Conservation (phyloP, 2,888 invertebrate genomes). For the Gerris lacustris region DNA sequence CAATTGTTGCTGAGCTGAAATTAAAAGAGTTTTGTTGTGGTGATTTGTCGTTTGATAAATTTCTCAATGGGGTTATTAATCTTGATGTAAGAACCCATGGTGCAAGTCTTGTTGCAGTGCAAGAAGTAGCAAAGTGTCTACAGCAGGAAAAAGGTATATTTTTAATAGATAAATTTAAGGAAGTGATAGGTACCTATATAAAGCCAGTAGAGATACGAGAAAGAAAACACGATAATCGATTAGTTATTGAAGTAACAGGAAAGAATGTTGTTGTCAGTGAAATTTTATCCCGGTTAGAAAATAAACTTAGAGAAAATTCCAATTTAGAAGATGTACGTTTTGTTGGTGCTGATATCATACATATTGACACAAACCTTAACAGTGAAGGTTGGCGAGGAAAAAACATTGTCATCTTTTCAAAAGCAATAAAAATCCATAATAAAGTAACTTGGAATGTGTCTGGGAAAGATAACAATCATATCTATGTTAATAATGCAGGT, state of each 20-base stretch:
- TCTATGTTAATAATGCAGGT: slow-evolving; percentile 21
- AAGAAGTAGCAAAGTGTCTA: too few species aligned
- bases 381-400: slow-evolving; percentile 29
- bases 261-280: slow-evolving; percentile 27
- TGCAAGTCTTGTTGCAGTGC: too few species aligned
- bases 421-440: slow-evolving; percentile 26
- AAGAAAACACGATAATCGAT: slow-evolving; percentile 22
- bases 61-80: too few species aligned
- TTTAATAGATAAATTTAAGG: slow-evolving; percentile 8
- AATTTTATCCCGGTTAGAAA: slow-evolving; percentile 22
- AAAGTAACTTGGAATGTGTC: slow-evolving; percentile 30
- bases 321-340: slow-evolving; percentile 29
- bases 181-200: slow-evolving; percentile 17
- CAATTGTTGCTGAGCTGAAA: too few species aligned
- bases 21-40: too few species aligned
- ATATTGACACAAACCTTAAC: slow-evolving; percentile 25
- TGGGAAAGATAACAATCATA: slow-evolving; percentile 24
- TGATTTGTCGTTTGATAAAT: too few species aligned
- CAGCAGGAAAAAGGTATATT: neutral
- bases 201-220: slow-evolving; percentile 21
- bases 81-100: too few species aligned
- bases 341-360: slow-evolving; percentile 26
- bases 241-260: slow-evolving; percentile 27
- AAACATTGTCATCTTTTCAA: slow-evolving; percentile 27
- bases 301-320: too few species aligned